Evolutionary conservation across 2,888 invertebrate species (phyloP), one percentile per base, ranked within the genome.

Genomic region (Kuschelorhynchus macadamiae): DNA sequence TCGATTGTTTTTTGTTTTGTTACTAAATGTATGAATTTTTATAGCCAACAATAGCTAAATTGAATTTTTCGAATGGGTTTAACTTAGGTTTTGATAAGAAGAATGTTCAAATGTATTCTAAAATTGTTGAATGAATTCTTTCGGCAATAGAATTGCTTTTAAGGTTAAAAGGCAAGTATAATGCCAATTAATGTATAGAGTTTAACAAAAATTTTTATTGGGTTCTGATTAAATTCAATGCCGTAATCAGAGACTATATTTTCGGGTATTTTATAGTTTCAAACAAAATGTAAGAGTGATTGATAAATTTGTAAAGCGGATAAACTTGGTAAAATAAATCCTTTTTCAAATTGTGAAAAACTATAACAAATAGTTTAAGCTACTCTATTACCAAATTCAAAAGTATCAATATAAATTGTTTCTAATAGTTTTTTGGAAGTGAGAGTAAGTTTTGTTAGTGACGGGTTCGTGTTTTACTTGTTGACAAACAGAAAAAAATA

Each of bases 261-360:
- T 52, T 50, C 59, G 9, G 66, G 59, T 49, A 65, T 42, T n/a
- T 52, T 16, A 21, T 61, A 50, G n/a, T 62, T 39, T 2, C 25
- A 53, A 32, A 41, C 41, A 25, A 59, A 59, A 9, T 59, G 14
- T 41, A 59, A 21, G 3, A 52, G 52, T 32, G 47, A 36, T 16
- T 55, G 17, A 12, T 49, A 47, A 11, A 52, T 41, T 32, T 65
- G 57, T 11, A 50, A 33, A 11, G 55, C 44, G 59, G 59, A n/a
- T 14, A 52, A 12, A 36, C n/a, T 65, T 8, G 47, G 47, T 12
- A 65, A 16, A 42, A 36, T 20, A 41, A 60, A 59, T 4, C 59
- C 66, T 33, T 60, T 59, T 7, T 41, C 46, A 33, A 33, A 62
- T 62, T 55, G 41, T n/a, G 62, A 62, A n/a, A 62, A 62, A 12